These are phyloP conservation scores for Erinaceus europaeus DNA, from an alignment of 2,113 vertebrate species.

Conservation along the genomic window DNA sequence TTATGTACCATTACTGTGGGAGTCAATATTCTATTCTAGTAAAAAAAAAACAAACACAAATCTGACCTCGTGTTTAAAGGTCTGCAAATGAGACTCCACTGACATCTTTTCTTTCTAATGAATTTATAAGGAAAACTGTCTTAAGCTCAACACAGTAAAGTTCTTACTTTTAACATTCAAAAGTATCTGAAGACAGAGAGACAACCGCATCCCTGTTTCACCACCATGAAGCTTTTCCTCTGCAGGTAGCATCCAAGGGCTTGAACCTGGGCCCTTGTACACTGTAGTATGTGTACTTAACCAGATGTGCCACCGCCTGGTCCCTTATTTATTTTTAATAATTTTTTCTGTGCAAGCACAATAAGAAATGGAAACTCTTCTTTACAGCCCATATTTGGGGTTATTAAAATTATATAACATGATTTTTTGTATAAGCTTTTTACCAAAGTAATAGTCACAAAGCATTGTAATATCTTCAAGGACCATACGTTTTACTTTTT, in stretches of 20 bases:
- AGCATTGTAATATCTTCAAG: background rate
- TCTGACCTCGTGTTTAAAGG: background rate
- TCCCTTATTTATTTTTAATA: too few relatives aligned
- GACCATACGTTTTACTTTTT: background rate
- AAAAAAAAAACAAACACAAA: background rate
- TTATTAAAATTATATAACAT: background rate
- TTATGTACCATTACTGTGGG: background rate
- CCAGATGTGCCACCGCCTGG: too few relatives aligned
- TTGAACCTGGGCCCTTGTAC: too few relatives aligned
- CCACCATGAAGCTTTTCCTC: too few relatives aligned
- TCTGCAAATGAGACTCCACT: rapidly evolving
- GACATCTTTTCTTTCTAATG: background rate
- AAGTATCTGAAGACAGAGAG: background rate
- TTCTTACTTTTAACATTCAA: too few relatives aligned
- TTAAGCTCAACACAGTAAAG: background rate
- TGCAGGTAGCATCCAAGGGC: too few relatives aligned
- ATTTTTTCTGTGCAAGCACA: background rate
- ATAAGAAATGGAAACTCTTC: background rate
- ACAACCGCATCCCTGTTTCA: too few relatives aligned
- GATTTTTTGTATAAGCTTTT: background rate
- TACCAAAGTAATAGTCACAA: background rate
- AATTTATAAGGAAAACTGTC: background rate
- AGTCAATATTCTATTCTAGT: rapidly evolving
- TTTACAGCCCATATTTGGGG: background rate
- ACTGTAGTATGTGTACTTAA: too few relatives aligned